Conservation (phyloP, 2,113 vertebrate species). For the Hucho hucho region DNA sequence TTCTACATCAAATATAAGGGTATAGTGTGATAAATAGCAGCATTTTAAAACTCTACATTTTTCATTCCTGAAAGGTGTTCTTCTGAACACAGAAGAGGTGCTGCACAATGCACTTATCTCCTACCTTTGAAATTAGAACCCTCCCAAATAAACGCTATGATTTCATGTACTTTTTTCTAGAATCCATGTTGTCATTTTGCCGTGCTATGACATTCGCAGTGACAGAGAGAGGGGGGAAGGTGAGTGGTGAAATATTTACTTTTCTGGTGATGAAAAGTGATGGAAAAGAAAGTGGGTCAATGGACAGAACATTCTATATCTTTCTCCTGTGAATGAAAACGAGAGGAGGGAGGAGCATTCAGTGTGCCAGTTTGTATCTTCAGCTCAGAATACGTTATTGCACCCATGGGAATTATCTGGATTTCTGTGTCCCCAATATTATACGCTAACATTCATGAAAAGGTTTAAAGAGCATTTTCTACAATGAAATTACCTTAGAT, state of each 20-base stretch:
- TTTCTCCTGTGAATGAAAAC: not conserved
- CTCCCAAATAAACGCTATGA: conserved; percentile 15
- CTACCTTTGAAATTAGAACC: conserved; percentile 15
- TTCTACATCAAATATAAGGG: conserved; percentile 51
- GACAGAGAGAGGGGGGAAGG: conserved; percentile 17
- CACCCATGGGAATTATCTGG: not conserved
- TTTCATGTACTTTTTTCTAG: conserved; percentile 31
- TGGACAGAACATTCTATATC: not conserved
- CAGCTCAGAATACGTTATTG: not conserved
- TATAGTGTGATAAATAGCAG: conserved; percentile 56
- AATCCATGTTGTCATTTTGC: conserved; percentile 44
- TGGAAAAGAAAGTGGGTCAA: not conserved
- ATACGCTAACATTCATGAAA: conserved; percentile 36
- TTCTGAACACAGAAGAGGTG: conserved; percentile 14
- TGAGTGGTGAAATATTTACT: not conserved
- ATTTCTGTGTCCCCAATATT: conserved; percentile 2
- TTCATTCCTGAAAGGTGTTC: conserved; percentile 56
- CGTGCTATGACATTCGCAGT: conserved; percentile 51
- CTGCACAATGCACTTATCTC: conserved; percentile 27
- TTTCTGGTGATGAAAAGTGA: conserved; percentile 38
- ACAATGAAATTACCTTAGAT: conserved; percentile 11
- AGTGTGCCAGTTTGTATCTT: conserved; percentile 2
- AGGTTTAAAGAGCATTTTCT: conserved; percentile 31
- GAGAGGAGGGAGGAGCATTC: conserved; percentile 15
- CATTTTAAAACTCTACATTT: conserved; percentile 57